Base-by-base conservation (phyloP, 2,797 vertebrate genomes). In the Leptatherina wallacei region DNA sequence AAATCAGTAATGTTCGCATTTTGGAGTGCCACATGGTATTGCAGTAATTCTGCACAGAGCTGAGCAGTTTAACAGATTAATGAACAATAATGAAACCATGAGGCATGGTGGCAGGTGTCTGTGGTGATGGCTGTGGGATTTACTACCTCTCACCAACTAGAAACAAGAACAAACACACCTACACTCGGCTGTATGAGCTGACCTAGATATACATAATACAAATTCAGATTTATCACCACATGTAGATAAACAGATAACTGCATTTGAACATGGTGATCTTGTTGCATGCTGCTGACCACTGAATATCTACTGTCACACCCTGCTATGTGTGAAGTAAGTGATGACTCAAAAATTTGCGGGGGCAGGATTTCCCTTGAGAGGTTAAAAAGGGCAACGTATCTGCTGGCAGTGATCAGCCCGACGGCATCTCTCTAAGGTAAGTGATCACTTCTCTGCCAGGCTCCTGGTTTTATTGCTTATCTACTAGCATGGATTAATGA, bases 331-430 rank as follows among this genome's bases (percentile, higher is more conserved):
- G 18, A 38, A 20, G 9, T 22, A 44, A 63, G 51, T 73, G 38
- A 64, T 71, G 58, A 72, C 61, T 81, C 57, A 78, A 61, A 67
- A n/a, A 4, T n/a, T 7, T 33, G 49, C 2, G 7, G 22, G 35
- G 65, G 78, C 73, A 66, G 76, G 75, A 47, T 73, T 85, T 81
- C 75, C 58, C 77, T 29, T 36, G 1, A 14, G 30, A 30, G 9
- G 14, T 35, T 35, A 8, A 57, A 33, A 2, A 27, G 54, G 64
- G 54, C 38, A 52, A 30, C 44, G 27, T 40, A 36, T 44, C 0
- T n/a, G 4, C 10, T 1, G 52, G 18, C 56, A 61, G 49, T 7
- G 35, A 29, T 55, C 49, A 33, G 35, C 18, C 11, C 35, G 38
- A 33, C 64, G 29, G 29, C 64, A 44, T 47, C 22, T 22, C 22